Evolutionary conservation across 2,888 invertebrate species (phyloP).

Genomic region (Oligia fasciuncula): DNA sequence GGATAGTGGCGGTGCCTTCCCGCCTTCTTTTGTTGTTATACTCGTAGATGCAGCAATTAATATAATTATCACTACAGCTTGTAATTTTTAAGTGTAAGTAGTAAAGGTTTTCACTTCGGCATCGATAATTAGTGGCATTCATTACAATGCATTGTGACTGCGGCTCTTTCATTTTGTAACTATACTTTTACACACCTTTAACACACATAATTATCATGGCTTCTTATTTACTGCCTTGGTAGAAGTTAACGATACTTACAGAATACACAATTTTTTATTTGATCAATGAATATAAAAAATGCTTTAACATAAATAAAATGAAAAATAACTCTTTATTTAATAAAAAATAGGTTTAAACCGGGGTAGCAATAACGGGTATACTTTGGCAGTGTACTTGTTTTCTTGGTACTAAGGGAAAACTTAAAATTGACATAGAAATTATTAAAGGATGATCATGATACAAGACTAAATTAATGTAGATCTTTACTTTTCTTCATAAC

Average conservation of each 20-base stretch:
- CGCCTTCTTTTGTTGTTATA: not conserved
- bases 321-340: not conserved
- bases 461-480: not conserved
- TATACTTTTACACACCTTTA: not conserved
- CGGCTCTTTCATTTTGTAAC: not conserved
- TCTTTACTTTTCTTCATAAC: not conserved
- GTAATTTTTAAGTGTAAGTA: not conserved
- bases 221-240: constrained; percentile 2
- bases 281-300: not conserved
- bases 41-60: not conserved
- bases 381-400: not conserved
- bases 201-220: not conserved
- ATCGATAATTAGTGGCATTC: not conserved
- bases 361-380: not conserved
- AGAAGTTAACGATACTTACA: not conserved
- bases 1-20: not conserved
- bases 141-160: not conserved
- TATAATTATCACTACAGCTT: not conserved
- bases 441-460: not conserved
- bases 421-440: not conserved
- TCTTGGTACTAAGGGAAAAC: not conserved
- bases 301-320: not conserved
- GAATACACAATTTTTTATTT: not conserved
- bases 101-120: not conserved
- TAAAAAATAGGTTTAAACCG: not conserved